Evolutionary conservation across 2,888 invertebrate genomes (phyloP).

Genomic region (Morpho deidamia): DNA sequence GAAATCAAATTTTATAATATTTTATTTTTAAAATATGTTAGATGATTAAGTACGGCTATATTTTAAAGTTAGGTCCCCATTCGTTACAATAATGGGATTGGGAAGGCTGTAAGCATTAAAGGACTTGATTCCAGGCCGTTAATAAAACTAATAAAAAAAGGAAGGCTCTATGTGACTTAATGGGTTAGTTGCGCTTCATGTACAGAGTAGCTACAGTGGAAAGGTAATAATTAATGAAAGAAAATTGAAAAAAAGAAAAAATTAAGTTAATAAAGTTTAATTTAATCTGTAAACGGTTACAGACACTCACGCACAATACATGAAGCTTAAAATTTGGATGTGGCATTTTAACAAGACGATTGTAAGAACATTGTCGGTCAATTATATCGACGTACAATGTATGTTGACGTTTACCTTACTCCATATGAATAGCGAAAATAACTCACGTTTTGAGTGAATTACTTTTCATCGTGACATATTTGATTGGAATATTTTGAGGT

Average conservation of each 20-base stretch:
- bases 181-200: not conserved
- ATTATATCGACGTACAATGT: slow-evolving; percentile 49
- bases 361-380: slow-evolving; percentile 9
- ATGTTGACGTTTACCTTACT: slow-evolving; percentile 38
- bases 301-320: slow-evolving; percentile 3
- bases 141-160: no score
- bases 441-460: not conserved
- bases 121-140: no score
- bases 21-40: no score
- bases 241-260: no score
- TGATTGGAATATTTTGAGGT: not conserved
- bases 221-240: not conserved
- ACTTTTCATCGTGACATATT: slow-evolving; percentile 8
- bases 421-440: no score
- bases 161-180: no score
- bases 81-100: no score
- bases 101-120: no score
- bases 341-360: not conserved
- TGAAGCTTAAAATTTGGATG: not conserved
- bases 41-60: no score
- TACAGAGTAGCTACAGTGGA: slow-evolving; percentile 2
- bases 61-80: no score
- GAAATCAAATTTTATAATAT: no score
- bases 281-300: not conserved
- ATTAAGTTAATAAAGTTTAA: no score